These are phyloP conservation scores for Amphipoea lucens DNA, from an alignment of 2,888 invertebrate species.

Conservation along the genomic window DNA sequence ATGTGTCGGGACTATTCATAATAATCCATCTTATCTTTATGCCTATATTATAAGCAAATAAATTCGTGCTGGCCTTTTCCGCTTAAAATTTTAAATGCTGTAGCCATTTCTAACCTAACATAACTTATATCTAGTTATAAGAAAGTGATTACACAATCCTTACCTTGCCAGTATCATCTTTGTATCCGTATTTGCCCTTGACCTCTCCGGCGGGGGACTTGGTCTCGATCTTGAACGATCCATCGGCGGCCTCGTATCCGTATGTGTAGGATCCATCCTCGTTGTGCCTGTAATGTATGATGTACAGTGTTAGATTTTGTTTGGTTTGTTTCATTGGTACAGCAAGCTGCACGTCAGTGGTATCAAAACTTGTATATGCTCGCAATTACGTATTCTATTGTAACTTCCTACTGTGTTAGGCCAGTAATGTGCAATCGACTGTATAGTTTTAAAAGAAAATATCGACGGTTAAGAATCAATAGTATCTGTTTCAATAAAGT, in stretches of 20 bases:
- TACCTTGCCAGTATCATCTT: constrained; percentile 94
- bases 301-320: neutral
- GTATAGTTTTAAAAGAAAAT: neutral
- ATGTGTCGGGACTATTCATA: no score
- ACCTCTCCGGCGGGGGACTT: constrained; percentile 95
- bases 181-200: constrained; percentile 97
- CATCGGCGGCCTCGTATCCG: constrained; percentile 96
- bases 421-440: no score
- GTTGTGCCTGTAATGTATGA: constrained; percentile 92
- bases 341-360: neutral
- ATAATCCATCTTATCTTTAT: no score
- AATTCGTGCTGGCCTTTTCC: no score
- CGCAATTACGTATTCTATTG: neutral
- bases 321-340: neutral
- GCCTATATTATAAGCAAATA: no score
- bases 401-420: neutral
- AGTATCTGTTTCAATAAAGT: no score
- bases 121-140: neutral
- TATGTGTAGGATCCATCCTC: constrained; percentile 97
- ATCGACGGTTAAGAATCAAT: no score
- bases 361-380: neutral
- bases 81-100: neutral
- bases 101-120: neutral
- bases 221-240: constrained; percentile 97
- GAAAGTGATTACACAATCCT: neutral